Evolutionary conservation across 2,113 vertebrate genomes (phyloP), one percentile per base, ranked within the genome.

Genomic region (Cathartes aura): DNA sequence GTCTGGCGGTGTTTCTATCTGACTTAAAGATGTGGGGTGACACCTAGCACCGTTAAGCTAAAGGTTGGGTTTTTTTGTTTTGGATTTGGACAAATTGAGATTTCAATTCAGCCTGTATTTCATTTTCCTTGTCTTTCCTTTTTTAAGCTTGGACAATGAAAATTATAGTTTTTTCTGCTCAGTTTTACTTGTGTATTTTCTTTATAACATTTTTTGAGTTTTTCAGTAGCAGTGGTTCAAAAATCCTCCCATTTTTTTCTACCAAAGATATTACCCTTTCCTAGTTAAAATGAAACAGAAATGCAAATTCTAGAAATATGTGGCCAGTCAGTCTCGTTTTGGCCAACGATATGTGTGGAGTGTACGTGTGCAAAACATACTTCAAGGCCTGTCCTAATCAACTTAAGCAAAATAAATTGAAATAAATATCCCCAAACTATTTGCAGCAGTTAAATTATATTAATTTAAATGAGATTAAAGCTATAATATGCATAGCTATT

Each of bases 391-490:
- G 13, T 73, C 40, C 38, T 96, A 93, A 97, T 91, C 62, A 85
- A 87, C 58, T 97, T 94, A 93, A 87, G 53, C 43, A 92, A 96
- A 93, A 88, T 83, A 89, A 94, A 93, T 92, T 89, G 40, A 96
- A 93, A 96, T 85, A 95, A 95, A 89, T 92, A 59, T 56, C 64
- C 55, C 48, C 32, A 58, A 95, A 89, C 36, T 91, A 84, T 87
- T 93, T 93, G 82, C 66, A 95, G 76, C 20, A 53, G 83, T 92
- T 95, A 84, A 84, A 96, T 96, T 91, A 89, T 56, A 90, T 93
- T 96, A 83, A 89, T 93, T 95, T 92, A 95, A 95, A 95, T 95
- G 15, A 90, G 56, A 97, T 95, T 94, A 93, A 85, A 91, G 21
- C 56, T 91, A 4, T 87, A 91, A 89, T 78, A 71, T 60, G 21